Evolutionary conservation across 2,797 vertebrate species (phyloP), one percentile per base, ranked within the genome.

Genomic region (Hippocampus kuda): DNA sequence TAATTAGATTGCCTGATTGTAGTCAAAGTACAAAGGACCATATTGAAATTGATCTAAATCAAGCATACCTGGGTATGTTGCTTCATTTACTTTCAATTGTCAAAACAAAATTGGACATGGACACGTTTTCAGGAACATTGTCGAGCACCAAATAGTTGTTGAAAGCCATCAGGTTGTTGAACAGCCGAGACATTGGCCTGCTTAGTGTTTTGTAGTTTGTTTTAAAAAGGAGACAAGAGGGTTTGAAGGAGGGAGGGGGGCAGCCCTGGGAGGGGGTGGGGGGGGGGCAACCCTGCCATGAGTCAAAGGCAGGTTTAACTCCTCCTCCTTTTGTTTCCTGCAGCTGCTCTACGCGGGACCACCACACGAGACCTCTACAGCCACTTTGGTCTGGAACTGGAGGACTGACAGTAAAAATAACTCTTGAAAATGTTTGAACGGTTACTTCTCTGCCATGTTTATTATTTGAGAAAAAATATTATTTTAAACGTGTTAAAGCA

Each of bases 351-450:
- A 79, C 91, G 91, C 83, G 93, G 95, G 41, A 91, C 94, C 82
- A 95, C 95, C 82, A 96, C 94, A 67, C 92, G 92, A 78, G 92
- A 96, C 57, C 85, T 99, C 70, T 99, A 99, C 84, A 82, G 88
- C 70, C 91, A 93, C 69, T 99, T 96, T 61, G 93, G 88, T 64
- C 87, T 99, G 79, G 93, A 95, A 46, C 74, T 96, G 72, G 91
- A 90, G 0, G 96, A 99, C 85, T 98, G 91, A 91, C 60, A 30
- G n/a, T 53, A 65, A 46, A 69, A 60, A 70, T 6, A 26, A 15
- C 42, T 0, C 4, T n/a, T 62, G 15, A 38, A 34, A 22, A 24
- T 9, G 22, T 54, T 54, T 24, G 53, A 24, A 57, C 46, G 18
- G 20, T 22, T 26, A 57, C 24, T 13, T 27, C 2, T 20, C 20